Evolutionary conservation across 2,797 vertebrate species (phyloP), one percentile per base, ranked within the genome.

Genomic region (Cirrhinus mrigala): DNA sequence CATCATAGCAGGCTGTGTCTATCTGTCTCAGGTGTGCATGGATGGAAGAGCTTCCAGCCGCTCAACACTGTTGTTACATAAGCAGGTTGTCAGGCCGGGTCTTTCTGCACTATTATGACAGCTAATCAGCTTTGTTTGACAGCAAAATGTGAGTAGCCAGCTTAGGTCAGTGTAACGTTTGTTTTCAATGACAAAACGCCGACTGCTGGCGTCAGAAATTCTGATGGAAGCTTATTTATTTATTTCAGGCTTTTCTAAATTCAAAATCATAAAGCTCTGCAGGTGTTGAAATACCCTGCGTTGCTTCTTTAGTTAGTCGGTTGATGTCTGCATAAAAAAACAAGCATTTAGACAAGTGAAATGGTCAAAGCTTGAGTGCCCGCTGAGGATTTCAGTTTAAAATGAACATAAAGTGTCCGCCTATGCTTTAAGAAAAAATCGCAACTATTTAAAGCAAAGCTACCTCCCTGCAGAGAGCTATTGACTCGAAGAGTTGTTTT

Each of bases 401-500:
- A 78, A 78, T 20, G 3, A 33, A 58, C 48, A 46, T 20, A 71
- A 48, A 79, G 20, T n/a, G 44, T 62, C 52, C 9, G 9, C 9
- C 6, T 73, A 18, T 79, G 76, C 68, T 50, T 79, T 71, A 58
- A 54, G 12, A 79, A 70, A 27, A 70, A 79, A 85, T 71, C 73
- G 27, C 2, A 54, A 62, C 52, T 62, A 71, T 60, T 79, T 50
- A 40, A 62, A 58, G 33, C 46, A 73, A 85, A 79, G 54, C 48
- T 54, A 79, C 40, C 15, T 62, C 16, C 76, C 76, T 24, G 76
- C 44, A 64, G 83, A 64, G 54, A 50, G 15, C 3, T 52, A 71
- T 73, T 79, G 52, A 22, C 64, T 70, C 54, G 71, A 68, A 77
- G 64, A 74, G 52, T 54, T 48, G 11, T 76, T 82, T 82, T 86